Base-by-base conservation (phyloP, 37 sponge, comb jelly and placozoan genomes). In the Eunapius fragilis region DNA sequence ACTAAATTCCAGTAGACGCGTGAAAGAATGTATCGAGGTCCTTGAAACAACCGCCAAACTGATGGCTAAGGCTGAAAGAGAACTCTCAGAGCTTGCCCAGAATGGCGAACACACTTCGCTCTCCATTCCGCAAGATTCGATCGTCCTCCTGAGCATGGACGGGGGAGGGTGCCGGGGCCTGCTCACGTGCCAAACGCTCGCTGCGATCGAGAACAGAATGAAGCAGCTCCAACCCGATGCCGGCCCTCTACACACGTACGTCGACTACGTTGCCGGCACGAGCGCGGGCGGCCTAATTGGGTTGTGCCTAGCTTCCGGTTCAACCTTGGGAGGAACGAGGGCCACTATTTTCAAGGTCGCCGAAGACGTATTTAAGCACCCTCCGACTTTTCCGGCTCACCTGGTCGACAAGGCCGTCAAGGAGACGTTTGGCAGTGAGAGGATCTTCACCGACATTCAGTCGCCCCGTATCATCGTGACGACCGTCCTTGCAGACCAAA, bases 191-290 rank as follows among this genome's bases (percentile, higher is more conserved):
- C 69, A 69, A 27, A 70, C 72, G 23, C 80, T 89, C n/a, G 72
- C 25, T 25, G 85, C 85, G 28, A 67, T 89, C 31, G 71, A 89
- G 31, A 41, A 37, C 12, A 37, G 85, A 14, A 74, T 89, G 80
- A 37, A 31, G 28, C 70, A 89, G 70, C 70, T 79, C 25, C 69
- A 84, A 33, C 90, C 90, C 4, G 41, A 70, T 76, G 79, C 41
- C 32, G 26, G 27, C 31, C 78, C 28, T 17, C 83, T 89, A 17
- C 58, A 68, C 28, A 67, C 76, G 12, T 88, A 88, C 82, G 87
- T 92, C 71, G 85, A 92, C 37, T 92, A 82, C 83, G 70, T 87
- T 25, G 92, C 87, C 13, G 93, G 93, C 0, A 93, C 93, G 67
- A 93, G 93, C 82, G 85, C 89, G 5, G 93, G 93, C 7, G 86